Conservation (phyloP, 2,797 vertebrate genomes). For the Merluccius polli region DNA sequence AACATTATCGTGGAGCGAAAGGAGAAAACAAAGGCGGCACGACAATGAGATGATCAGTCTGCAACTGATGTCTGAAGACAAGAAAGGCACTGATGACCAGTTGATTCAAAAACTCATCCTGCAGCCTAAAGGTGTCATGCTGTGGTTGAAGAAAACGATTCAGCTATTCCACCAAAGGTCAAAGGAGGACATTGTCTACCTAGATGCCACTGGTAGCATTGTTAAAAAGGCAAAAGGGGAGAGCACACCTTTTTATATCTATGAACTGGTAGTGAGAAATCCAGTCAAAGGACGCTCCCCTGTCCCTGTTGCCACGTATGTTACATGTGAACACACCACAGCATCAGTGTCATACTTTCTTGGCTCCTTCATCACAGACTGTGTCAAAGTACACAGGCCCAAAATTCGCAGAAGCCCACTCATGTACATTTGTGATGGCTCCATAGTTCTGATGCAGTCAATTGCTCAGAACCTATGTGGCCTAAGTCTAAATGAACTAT, state of each 20-base stretch:
- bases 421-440: background rate
- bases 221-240: background rate
- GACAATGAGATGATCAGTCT: background rate
- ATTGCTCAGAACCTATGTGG: background rate
- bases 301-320: background rate
- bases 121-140: constrained; percentile 12
- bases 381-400: background rate
- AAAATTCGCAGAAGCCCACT: background rate
- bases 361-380: background rate
- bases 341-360: background rate
- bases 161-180: constrained; percentile 3
- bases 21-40: background rate
- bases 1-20: background rate
- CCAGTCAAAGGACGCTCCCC: background rate
- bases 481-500: background rate
- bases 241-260: background rate
- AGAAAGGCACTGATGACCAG: background rate
- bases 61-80: background rate
- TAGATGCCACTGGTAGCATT: background rate
- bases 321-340: background rate
- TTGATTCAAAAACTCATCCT: background rate
- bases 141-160: constrained; percentile 14
- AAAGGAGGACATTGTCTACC: constrained; percentile 16
- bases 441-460: background rate
- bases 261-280: background rate